Evolutionary conservation across 1,140 invertebrate species (phyloP), one percentile per base, ranked within the genome.

Genomic region (Brachionus plicatilis): DNA sequence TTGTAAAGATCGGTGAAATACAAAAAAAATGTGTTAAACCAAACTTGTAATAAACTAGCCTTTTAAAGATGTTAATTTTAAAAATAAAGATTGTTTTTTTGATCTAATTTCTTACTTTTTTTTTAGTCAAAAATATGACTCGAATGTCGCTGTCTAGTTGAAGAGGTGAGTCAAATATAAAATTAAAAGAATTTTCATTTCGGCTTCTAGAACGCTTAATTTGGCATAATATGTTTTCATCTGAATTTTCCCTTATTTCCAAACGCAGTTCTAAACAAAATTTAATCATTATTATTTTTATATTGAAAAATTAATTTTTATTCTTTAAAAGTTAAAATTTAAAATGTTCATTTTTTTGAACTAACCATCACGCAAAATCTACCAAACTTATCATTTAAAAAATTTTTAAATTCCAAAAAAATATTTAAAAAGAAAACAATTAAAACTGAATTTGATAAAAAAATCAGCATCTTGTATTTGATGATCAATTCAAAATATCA

Each of bases 1-100:
- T 72, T 17, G 37, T 72, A 72, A 17, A 43, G 68, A 43, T 72
- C 33, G 14, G 8, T 9, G 8, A 43, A 43, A 72, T 41, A 41
- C 53, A 82, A 41, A 82, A 53, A 82, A 82, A 66, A 82, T 82
- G 79, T 82, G 65, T 82, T 82, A 27, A 65, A 82, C 12, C 37
- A 60, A 29, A 68, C 65, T 29, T 47, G 20, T 68, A 82, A 24
- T 12, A 82, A 43, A 17, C 27, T 41, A 11, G 43, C 50, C 75
- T 78, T 45, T 78, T 37, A 14, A 11, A 29, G 47, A 29, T n/a
- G 7, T 78, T 6, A 78, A 50, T 17, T n/a, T 24, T 50, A 78
- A 47, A 33, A 27, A 50, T 7, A 37, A 37, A 37, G 27, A 27
- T 8, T 24, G n/a, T n/a, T 24, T 50, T 29, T n/a, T 41, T 24